Evolutionary conservation across 2,888 invertebrate species (phyloP).

Genomic region (Gasteruption jaculator): DNA sequence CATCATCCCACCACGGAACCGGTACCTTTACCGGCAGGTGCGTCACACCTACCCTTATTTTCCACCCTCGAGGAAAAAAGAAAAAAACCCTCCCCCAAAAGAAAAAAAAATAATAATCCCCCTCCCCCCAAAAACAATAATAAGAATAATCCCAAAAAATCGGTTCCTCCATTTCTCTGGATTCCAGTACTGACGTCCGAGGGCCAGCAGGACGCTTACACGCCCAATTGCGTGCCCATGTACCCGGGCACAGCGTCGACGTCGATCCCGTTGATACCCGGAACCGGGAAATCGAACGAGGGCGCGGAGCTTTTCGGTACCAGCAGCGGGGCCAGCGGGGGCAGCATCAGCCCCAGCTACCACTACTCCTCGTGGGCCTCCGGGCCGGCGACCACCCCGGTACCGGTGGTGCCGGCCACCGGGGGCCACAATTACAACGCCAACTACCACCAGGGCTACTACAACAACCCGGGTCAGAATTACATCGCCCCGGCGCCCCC

Average conservation of each 20-base stretch:
- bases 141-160: not conserved
- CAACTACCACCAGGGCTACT: slow-evolving; percentile 68
- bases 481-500: slow-evolving; percentile 63
- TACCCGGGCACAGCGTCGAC: slow-evolving; percentile 34
- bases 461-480: slow-evolving; percentile 61
- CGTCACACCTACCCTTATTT: too few relatives aligned
- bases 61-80: not conserved
- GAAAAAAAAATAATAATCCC: too few relatives aligned
- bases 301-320: slow-evolving; percentile 34
- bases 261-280: slow-evolving; percentile 36
- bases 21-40: slow-evolving; percentile 46
- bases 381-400: slow-evolving; percentile 47
- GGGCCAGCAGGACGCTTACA: slow-evolving; percentile 44
- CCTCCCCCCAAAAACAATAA: not conserved
- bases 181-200: slow-evolving; percentile 38
- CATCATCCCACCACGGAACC: slow-evolving; percentile 50
- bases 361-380: slow-evolving; percentile 50
- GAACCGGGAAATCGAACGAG: slow-evolving; percentile 36
- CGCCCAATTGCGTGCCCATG: slow-evolving; percentile 47
- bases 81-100: slow-evolving; percentile 5
- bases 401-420: slow-evolving; percentile 40
- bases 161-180: not conserved
- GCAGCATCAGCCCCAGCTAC: slow-evolving; percentile 41
- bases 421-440: slow-evolving; percentile 65
- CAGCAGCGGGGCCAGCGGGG: slow-evolving; percentile 24